Evolutionary conservation across 2,113 vertebrate genomes (phyloP).

Genomic region (Sardina pilchardus): DNA sequence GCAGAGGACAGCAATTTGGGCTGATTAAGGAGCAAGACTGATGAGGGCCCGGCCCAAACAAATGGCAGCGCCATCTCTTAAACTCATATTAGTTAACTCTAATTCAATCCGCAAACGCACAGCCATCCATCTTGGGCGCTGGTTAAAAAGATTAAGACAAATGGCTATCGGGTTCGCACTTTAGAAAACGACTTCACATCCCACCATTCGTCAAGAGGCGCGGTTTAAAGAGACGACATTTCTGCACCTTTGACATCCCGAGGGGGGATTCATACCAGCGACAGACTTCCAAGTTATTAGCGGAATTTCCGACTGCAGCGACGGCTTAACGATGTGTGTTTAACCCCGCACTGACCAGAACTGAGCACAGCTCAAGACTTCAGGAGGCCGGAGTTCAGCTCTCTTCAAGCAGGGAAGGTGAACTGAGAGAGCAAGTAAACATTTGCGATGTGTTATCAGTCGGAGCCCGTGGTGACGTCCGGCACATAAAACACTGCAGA

Average conservation of each 20-base stretch:
- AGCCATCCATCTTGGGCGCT: constrained; percentile 47
- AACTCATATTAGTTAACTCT: constrained; percentile 47
- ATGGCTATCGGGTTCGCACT: neutral
- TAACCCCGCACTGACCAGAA: neutral
- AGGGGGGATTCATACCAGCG: neutral
- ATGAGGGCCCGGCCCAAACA: constrained; percentile 45
- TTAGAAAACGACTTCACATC: neutral
- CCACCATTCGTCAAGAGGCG: neutral
- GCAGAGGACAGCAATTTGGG: constrained; percentile 25
- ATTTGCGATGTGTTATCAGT: neutral
- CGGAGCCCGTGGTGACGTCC: neutral
- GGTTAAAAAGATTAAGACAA: constrained; percentile 42
- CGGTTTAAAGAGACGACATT: neutral
- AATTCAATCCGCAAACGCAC: constrained; percentile 46
- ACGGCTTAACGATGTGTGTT: neutral
- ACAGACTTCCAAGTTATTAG: neutral
- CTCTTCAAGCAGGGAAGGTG: neutral
- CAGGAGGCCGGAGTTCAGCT: neutral
- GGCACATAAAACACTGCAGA: neutral
- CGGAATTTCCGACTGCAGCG: neutral
- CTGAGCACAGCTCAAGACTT: neutral
- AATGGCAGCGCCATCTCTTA: constrained; percentile 51
- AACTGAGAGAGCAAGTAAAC: neutral
- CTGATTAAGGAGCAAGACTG: constrained; percentile 52
- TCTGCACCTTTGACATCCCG: neutral